A percentile compares a stretch with the other conserved stretches of the same genome.
These are phyloP conservation scores for Dendrolimus kikuchii DNA, from an alignment of 1,140 invertebrate species.

Conservation along the genomic window DNA sequence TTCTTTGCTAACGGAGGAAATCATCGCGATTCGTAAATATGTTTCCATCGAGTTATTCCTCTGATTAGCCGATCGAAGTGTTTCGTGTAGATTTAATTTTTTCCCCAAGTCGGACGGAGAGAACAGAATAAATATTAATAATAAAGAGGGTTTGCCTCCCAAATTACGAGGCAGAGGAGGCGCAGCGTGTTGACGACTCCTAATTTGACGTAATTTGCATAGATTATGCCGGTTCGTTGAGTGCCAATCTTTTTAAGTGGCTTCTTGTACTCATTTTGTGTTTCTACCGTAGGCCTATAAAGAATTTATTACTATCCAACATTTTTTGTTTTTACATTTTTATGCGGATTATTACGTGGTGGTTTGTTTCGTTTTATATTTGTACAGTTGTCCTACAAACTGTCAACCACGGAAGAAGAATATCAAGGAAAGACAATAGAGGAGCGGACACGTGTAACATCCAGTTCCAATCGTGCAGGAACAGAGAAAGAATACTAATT, in stretches of 20 bases:
- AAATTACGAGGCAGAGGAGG: conserved; percentile 50
- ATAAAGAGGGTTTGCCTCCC: conserved; percentile 67
- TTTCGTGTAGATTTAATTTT: conserved; percentile 45
- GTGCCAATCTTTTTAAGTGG: conserved; percentile 71
- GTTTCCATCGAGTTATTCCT: conserved; percentile 36
- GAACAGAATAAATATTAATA: conserved; percentile 70
- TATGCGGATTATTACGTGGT: conserved; percentile 23
- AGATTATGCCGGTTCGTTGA: conserved; percentile 69
- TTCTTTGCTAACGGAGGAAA: too few relatives aligned
- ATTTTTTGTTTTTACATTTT: conserved; percentile 32
- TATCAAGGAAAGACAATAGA: too few relatives aligned
- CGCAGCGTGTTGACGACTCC: conserved; percentile 63
- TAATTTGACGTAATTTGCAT: conserved; percentile 71
- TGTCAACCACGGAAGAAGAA: too few relatives aligned
- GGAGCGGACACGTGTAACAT: too few relatives aligned
- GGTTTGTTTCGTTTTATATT: conserved; percentile 9
- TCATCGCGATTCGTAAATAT: background rate
- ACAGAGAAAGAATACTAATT: too few relatives aligned
- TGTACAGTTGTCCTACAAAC: background rate
- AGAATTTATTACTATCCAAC: conserved; percentile 54
- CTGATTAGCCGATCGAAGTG: conserved; percentile 52
- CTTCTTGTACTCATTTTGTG: conserved; percentile 62
- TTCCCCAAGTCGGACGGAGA: conserved; percentile 52
- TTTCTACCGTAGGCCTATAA: conserved; percentile 44
- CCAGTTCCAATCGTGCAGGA: too few relatives aligned